Evolutionary conservation across 2,888 invertebrate species (phyloP).

Genomic region (Seira ritae): DNA sequence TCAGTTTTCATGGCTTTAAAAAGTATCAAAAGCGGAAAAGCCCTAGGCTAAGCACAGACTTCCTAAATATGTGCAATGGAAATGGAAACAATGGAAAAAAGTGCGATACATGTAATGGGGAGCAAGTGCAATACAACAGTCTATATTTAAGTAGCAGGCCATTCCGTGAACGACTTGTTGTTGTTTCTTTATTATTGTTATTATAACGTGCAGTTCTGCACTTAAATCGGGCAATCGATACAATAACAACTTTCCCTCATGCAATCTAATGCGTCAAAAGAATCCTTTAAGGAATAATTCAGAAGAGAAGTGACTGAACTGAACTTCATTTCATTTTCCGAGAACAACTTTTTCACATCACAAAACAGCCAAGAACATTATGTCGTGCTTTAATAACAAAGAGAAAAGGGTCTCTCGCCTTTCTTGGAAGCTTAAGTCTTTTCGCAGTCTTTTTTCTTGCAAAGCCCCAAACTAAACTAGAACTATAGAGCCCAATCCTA

Average conservation of each 20-base stretch:
- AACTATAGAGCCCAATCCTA: background rate
- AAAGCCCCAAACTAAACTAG: background rate
- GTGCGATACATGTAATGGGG: background rate
- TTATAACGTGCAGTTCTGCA: slow-evolving; percentile 15
- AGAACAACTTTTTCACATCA: background rate
- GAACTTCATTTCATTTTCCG: slow-evolving; percentile 6
- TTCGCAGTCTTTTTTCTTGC: no score
- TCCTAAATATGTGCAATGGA: no score
- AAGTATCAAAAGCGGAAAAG: no score
- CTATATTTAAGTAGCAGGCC: background rate
- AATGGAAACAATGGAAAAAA: no score
- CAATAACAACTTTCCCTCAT: slow-evolving; percentile 51
- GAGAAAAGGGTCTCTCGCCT: no score
- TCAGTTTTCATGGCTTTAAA: no score
- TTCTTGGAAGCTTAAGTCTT: no score
- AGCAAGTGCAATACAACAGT: background rate
- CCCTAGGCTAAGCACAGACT: no score
- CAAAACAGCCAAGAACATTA: background rate
- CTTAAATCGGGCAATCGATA: slow-evolving; percentile 39
- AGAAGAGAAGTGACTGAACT: background rate
- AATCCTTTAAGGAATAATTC: slow-evolving; percentile 4
- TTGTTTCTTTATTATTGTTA: slow-evolving; percentile 2
- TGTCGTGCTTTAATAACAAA: background rate
- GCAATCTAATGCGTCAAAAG: slow-evolving; percentile 48
- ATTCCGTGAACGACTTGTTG: slow-evolving; percentile 8